Percentiles rank a stretch among this genome's conserved stretches.
Evolutionary conservation across 2,113 vertebrate species (phyloP).

Genomic region (Silurus glanis): DNA sequence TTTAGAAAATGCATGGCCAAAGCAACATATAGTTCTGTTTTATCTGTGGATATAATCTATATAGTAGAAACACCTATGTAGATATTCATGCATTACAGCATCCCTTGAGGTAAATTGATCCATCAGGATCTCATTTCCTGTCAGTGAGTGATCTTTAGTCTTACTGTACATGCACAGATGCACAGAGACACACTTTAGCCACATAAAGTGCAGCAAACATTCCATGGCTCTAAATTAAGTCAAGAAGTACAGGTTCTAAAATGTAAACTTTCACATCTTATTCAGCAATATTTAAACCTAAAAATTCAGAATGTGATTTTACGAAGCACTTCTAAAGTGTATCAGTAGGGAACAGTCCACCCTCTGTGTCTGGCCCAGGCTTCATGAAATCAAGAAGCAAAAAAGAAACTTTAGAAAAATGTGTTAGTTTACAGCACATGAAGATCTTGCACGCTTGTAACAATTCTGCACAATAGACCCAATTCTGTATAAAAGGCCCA

Average conservation of each 20-base stretch:
- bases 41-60: background rate
- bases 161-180: slow-evolving; percentile 4
- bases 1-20: background rate
- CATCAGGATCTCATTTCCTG: slow-evolving; percentile 36
- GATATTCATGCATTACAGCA: background rate
- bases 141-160: background rate
- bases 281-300: background rate
- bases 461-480: background rate
- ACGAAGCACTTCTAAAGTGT: background rate
- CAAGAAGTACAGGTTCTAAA: background rate
- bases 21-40: background rate
- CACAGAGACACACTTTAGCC: slow-evolving; percentile 22
- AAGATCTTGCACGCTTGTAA: background rate
- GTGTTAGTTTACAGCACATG: background rate
- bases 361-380: background rate
- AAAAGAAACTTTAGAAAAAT: background rate
- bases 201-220: slow-evolving; percentile 5
- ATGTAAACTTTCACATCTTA: background rate
- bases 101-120: slow-evolving; percentile 5
- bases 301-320: background rate
- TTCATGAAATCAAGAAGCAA: background rate
- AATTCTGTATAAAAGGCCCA: background rate
- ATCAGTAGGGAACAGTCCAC: background rate
- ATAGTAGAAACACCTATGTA: background rate
- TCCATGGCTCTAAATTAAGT: background rate